Percentiles rank a stretch among this genome's conserved stretches.
Evolutionary conservation across 2,113 vertebrate genomes (phyloP).

Genomic region (Myotis davidii): DNA sequence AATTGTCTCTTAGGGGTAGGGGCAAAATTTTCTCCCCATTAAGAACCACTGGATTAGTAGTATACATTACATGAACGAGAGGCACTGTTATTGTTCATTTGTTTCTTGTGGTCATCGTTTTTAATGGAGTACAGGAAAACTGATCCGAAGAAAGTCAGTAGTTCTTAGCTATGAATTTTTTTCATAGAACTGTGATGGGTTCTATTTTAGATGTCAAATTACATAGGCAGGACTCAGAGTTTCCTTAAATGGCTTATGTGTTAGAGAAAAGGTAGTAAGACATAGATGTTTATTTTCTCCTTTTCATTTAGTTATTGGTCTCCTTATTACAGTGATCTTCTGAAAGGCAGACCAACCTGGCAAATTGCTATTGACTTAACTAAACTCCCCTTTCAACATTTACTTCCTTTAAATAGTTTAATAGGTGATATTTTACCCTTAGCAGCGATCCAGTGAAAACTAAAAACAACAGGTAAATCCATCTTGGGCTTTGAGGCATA

Average conservation of each 20-base stretch:
- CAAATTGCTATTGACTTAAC: conserved; percentile 69
- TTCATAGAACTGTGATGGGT: not conserved
- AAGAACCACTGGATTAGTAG: not conserved
- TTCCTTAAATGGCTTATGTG: conserved; percentile 21
- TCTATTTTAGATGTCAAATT: conserved; percentile 55
- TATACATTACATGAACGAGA: not conserved
- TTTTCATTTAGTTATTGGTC: conserved; percentile 69
- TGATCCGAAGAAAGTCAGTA: conserved; percentile 23
- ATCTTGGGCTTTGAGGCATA: conserved; percentile 46
- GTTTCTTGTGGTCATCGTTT: not conserved
- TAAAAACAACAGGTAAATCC: conserved; percentile 65
- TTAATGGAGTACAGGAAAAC: conserved; percentile 44
- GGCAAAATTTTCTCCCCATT: not conserved
- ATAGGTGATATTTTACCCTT: conserved; percentile 62
- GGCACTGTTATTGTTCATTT: not conserved
- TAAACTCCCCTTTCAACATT: conserved; percentile 66
- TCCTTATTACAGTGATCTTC: conserved; percentile 58
- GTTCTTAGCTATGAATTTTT: conserved; percentile 48
- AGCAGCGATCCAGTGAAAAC: conserved; percentile 59
- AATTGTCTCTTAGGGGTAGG: not conserved
- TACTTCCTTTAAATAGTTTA: conserved; percentile 73
- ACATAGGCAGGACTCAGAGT: not conserved
- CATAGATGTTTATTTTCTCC: conserved; percentile 63
- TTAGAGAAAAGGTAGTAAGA: conserved; percentile 43
- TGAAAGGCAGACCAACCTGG: conserved; percentile 50